Percentiles rank a stretch among this genome's conserved stretches.
Conservation (phyloP, 2,888 invertebrate genomes). For the Phyto melanocephala region DNA sequence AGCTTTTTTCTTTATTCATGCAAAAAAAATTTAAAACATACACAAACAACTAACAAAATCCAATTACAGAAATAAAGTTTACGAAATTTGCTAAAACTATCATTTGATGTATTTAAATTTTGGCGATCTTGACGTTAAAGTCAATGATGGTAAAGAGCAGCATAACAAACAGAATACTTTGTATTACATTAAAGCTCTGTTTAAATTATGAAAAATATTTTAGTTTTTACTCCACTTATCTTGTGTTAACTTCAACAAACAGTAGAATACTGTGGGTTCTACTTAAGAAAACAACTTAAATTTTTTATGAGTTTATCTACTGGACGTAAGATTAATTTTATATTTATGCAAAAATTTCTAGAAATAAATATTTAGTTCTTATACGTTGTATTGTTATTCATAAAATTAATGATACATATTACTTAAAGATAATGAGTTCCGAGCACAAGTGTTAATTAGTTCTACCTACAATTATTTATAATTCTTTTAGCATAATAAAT, state of each 20-base stretch:
- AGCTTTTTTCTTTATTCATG: too few species aligned
- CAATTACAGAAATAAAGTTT: too few species aligned
- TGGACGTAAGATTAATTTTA: constrained; percentile 13
- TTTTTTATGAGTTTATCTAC: constrained; percentile 26
- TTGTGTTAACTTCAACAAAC: background rate
- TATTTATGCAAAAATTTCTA: background rate
- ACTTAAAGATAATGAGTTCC: constrained; percentile 21
- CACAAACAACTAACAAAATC: too few species aligned
- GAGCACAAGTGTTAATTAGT: constrained; percentile 42
- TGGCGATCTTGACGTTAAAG: too few species aligned
- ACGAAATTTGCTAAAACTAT: too few species aligned
- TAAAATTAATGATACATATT: constrained; percentile 15
- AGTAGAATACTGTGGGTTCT: constrained; percentile 18
- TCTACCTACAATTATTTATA: constrained; percentile 2
- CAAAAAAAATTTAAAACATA: too few species aligned
- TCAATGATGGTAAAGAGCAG: too few species aligned
- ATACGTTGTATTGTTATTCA: too few species aligned
- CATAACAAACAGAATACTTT: too few species aligned
- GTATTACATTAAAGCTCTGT: constrained; percentile 2
- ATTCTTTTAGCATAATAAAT: too few species aligned
- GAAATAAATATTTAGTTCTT: too few species aligned
- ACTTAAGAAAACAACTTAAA: background rate
- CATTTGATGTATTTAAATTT: too few species aligned
- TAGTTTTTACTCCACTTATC: background rate
- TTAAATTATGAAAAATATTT: background rate